Base-by-base conservation (phyloP, 2,797 vertebrate species). In the Luscinia luscinia region DNA sequence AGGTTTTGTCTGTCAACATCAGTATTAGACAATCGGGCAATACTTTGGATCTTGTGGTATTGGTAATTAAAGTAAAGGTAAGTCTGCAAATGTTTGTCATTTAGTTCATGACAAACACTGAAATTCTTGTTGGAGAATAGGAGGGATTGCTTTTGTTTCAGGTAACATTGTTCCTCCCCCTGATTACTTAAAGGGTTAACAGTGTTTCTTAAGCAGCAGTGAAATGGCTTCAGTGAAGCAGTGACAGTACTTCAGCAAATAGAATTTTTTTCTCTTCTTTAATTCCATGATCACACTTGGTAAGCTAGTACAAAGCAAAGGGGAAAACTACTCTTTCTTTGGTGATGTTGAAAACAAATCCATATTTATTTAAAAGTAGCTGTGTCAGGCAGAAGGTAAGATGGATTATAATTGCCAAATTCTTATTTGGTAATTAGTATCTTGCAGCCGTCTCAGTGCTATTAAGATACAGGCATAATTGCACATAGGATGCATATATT, bases 391-490 rank as follows among this genome's bases (percentile, higher is more conserved):
- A 36, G 59, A 86, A 78, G 57, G 15, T 79, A 43, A 84, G 83
- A 94, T 94, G 73, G 57, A 94, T 38, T 76, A 46, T 88, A 91
- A 93, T 84, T 67, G 45, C 76, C 41, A 74, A 45, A 61, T 81
- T 89, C 54, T 93, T 78, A 61, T 24, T 89, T 95, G 63, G 74
- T 69, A 79, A 82, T 95, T 89, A 94, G 52, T 73, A 70, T 89
- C 83, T 95, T 74, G 59, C 54, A 91, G 45, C 43, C 77, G 62
- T 92, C 63, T 91, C 63, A 73, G 41, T 45, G 46, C 76, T 78
- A 43, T 94, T 95, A 90, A 90, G 75, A 87, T 91, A 30, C 45
- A 69, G 59, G 45, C 76, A 46, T 93, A 94, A 91, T 78, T 91
- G 70, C 85, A 43, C 2, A 3, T 40, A 91, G 80, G 80, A 82